phyloP scores from a whole-genome alignment of 1,140 invertebrate species.

The Sarcophaga bullata region DNA sequence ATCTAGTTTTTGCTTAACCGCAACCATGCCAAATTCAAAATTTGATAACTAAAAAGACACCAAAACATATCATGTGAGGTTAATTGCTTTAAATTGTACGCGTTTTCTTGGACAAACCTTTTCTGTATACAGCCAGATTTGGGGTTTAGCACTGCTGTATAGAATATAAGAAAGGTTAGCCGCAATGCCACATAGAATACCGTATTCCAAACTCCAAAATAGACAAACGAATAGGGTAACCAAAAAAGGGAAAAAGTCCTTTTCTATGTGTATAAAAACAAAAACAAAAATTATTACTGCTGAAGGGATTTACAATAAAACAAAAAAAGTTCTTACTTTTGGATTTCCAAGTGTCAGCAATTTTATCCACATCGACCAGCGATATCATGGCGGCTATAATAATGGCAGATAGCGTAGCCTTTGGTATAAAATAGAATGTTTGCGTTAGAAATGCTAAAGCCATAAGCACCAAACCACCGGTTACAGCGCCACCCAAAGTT shows the following conservation, averaged over 20 bases:
- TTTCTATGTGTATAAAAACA: constrained; percentile 67
- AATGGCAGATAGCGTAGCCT: constrained; percentile 79
- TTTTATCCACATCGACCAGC: constrained; percentile 80
- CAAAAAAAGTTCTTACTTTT: constrained; percentile 73
- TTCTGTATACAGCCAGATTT: constrained; percentile 70
- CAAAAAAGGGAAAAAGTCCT: constrained; percentile 80
- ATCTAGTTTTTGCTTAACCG: constrained; percentile 59
- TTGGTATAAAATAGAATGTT: constrained; percentile 83
- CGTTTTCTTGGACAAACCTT: constrained; percentile 64
- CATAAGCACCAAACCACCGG: constrained; percentile 76
- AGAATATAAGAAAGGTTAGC: constrained; percentile 82
- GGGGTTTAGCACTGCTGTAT: constrained; percentile 81
- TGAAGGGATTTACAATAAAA: neutral
- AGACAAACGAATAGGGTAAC: constrained; percentile 80
- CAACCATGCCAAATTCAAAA: constrained; percentile 49
- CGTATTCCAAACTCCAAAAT: constrained; percentile 81
- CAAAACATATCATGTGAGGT: neutral
- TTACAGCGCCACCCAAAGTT: constrained; percentile 82
- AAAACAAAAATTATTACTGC: constrained; percentile 41
- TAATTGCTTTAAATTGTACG: neutral
- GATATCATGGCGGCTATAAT: constrained; percentile 85
- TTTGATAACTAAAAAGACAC: constrained; percentile 43
- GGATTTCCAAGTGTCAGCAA: constrained; percentile 82
- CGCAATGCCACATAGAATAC: constrained; percentile 83
- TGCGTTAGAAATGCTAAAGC: constrained; percentile 78